Base-by-base conservation (phyloP, 2,888 invertebrate genomes). In the Loripinus fragilis region DNA sequence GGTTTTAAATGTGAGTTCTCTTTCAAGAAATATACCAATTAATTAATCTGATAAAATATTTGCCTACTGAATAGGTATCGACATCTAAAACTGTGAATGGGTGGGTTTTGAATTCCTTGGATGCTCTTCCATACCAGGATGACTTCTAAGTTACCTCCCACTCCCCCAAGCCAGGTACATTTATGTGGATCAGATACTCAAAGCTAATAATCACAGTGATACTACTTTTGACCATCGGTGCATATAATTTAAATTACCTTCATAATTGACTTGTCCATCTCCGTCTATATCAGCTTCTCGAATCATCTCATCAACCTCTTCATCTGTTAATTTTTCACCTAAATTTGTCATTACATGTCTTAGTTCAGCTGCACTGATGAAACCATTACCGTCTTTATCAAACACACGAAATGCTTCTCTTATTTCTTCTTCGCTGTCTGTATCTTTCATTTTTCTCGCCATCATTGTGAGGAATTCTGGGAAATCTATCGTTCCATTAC, bases 311-410 rank as follows among this genome's bases (percentile, higher is more conserved):
- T 67, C 67, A 5, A 67, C 67, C 28, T 67, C 67, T 67, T 67
- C 67, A 45, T 67, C 67, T 41, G 67, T 67, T 41, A 67, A 67
- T 41, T 67, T 67, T 42, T 67, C 67, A 28, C 67, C 67, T 67
- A 67, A 67, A 33, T 67, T 67, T 45, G 67, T 67, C 67, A 67
- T 67, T 15, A 67, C 67, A 45, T 67, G 67, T 42, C 67, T 67
- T 2, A 67, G 45, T 45, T 67, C 67, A 45, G 67, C 67, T 42
- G 67, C 67, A 67, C 67, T 67, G 20, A 67, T 67, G 45, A 67
- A 67, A 42, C 67, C 67, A 45, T 67, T 67, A 38, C 67, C 67
- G 25, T 67, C 67, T 67, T 67, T 67, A n/a, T 67, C 67, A 45
- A 67, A 67, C 1, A 67, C 67, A 30, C 67, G 67, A 42, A 67